phyloP scores from a whole-genome alignment of 2,113 vertebrate species.

The Butorides virescens region DNA sequence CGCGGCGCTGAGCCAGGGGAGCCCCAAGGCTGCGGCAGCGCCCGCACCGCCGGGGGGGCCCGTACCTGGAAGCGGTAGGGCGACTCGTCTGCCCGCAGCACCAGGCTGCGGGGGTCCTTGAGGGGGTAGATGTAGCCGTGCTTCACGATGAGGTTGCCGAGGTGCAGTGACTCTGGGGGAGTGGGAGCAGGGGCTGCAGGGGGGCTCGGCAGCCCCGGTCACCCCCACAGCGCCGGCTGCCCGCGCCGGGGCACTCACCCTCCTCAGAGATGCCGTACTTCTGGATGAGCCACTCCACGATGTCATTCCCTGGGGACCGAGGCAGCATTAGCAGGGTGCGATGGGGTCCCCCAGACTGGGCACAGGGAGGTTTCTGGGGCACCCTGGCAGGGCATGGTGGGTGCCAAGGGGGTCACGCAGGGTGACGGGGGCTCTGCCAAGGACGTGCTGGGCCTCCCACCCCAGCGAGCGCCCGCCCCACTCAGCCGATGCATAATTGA shows the following conservation, averaged over 20 bases:
- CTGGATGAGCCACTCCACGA: conserved; percentile 86
- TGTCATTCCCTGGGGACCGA: conserved; percentile 75
- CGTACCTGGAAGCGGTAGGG: conserved; percentile 92
- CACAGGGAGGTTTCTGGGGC: accelerated
- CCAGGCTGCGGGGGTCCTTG: conserved; percentile 77
- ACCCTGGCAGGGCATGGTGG: accelerated
- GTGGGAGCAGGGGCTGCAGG: background rate
- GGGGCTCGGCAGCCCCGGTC: accelerated
- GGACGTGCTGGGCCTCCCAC: background rate
- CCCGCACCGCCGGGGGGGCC: accelerated
- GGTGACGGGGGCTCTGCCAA: background rate
- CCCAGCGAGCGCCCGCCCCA: background rate
- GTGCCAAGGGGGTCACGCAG: background rate
- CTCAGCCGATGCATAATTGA: conserved; percentile 25
- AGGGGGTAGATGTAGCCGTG: conserved; percentile 91
- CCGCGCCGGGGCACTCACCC: conserved; percentile 68
- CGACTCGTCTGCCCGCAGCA: conserved; percentile 79
- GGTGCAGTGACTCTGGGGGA: conserved; percentile 82
- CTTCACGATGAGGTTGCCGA: conserved; percentile 82
- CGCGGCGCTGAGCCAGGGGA: accelerated
- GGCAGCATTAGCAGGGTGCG: background rate
- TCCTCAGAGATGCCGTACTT: conserved; percentile 82
- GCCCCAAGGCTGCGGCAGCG: accelerated
- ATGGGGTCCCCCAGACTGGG: background rate
- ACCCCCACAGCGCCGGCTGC: accelerated